A percentile compares a stretch with the other conserved stretches of the same genome.
phyloP scores from a whole-genome alignment of 2,888 invertebrate species.

The Nemotelus pantherinus region DNA sequence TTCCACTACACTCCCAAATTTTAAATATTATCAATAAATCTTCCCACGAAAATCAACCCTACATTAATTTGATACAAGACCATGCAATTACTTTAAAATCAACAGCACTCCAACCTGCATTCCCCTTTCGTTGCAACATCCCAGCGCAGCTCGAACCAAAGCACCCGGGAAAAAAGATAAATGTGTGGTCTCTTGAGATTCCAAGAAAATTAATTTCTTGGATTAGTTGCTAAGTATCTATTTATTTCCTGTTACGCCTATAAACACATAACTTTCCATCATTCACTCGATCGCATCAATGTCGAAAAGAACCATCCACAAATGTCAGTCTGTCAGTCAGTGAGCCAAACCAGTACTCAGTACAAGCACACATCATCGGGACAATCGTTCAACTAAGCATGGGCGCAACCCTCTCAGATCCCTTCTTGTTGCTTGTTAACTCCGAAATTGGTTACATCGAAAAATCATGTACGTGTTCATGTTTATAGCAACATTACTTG shows the following conservation, averaged over 20 bases:
- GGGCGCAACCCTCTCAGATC: constrained; percentile 18
- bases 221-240: constrained; percentile 52
- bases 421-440: constrained; percentile 36
- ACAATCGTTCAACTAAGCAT: not conserved
- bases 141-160: not conserved
- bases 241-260: constrained; percentile 50
- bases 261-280: constrained; percentile 38
- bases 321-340: constrained; percentile 1
- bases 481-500: no score
- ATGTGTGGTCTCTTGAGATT: constrained; percentile 51
- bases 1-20: no score
- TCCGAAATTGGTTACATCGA: constrained; percentile 39
- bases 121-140: not conserved
- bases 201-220: constrained; percentile 52
- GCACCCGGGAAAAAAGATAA: constrained; percentile 41
- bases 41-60: no score
- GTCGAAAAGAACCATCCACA: not conserved
- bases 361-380: not conserved
- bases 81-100: no score
- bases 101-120: no score
- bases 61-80: no score
- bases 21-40: no score
- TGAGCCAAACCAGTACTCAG: not conserved
- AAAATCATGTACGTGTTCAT: not conserved
- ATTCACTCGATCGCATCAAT: constrained; percentile 10